Percentiles rank a stretch among this genome's conserved stretches.
Evolutionary conservation across 2,113 vertebrate species (phyloP).

Genomic region (Natator depressus): DNA sequence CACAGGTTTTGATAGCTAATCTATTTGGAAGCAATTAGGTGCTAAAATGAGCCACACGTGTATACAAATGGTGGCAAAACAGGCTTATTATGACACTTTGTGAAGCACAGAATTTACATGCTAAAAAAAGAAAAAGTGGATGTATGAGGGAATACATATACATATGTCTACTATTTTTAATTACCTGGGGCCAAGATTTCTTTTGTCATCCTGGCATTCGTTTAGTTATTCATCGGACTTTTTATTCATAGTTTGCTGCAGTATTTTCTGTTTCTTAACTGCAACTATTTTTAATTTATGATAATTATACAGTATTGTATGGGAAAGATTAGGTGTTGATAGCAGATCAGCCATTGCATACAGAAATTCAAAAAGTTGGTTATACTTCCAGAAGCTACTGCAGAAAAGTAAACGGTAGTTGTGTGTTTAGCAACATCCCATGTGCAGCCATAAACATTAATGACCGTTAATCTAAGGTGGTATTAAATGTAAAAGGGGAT

Average conservation of each 20-base stretch:
- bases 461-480: conserved; percentile 39
- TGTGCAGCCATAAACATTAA: conserved; percentile 50
- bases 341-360: background rate
- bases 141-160: background rate
- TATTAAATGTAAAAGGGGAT: conserved; percentile 37
- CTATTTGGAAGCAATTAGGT: background rate
- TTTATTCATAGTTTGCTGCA: background rate
- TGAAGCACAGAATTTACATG: background rate
- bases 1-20: conserved; percentile 6
- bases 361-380: conserved; percentile 30
- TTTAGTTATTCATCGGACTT: background rate
- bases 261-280: background rate
- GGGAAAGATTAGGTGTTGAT: background rate
- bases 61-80: background rate
- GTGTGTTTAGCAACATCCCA: background rate
- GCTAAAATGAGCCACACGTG: fast-evolving
- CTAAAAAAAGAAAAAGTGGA: background rate
- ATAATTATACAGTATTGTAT: background rate
- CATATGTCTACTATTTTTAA: background rate
- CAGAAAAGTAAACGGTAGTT: conserved; percentile 26
- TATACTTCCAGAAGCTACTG: conserved; percentile 17
- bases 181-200: background rate
- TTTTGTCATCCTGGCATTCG: background rate
- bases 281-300: background rate
- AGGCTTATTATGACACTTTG: background rate